A percentile compares a stretch with the other conserved stretches of the same genome.
These are phyloP conservation scores for Myoxocephalus aenaeus DNA, from an alignment of 2,797 vertebrate genomes.

Conservation along the genomic window DNA sequence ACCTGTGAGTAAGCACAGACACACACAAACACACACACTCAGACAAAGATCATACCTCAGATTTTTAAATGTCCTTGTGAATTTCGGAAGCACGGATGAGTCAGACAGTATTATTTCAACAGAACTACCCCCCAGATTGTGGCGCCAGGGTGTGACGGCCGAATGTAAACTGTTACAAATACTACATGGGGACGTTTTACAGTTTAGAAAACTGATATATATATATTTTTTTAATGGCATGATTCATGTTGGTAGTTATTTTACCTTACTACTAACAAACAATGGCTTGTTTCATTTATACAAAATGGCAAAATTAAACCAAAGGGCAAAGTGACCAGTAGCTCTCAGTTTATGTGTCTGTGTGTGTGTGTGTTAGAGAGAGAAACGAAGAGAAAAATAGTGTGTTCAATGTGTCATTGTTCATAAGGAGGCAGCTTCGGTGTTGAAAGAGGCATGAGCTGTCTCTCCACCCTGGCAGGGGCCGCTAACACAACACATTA, in stretches of 20 bases:
- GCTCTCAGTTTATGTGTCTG: background rate
- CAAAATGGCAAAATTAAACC: background rate
- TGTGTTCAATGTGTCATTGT: conserved; percentile 41
- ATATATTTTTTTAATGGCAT: background rate
- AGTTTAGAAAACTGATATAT: background rate
- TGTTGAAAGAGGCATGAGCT: conserved; percentile 68
- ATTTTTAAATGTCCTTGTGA: conserved; percentile 11
- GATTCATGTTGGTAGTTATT: background rate
- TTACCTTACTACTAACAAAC: background rate
- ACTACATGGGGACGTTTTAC: background rate
- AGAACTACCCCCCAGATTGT: conserved; percentile 31
- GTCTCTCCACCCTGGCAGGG: conserved; percentile 45
- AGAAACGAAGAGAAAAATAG: background rate
- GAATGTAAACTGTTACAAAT: conserved; percentile 16
- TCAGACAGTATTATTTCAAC: conserved; percentile 54
- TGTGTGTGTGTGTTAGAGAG: background rate
- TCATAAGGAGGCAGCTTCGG: conserved; percentile 11
- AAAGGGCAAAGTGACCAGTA: background rate
- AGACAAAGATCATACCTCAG: conserved; percentile 2
- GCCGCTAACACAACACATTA: conserved; percentile 43
- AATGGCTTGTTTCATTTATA: background rate
- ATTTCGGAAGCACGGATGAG: conserved; percentile 36
- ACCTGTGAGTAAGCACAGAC: conserved; percentile 86
- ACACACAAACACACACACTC: conserved; percentile 15
- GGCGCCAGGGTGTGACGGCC: conserved; percentile 39